phyloP scores from a whole-genome alignment of 2,888 invertebrate genomes.

The Diarsia brunnea region DNA sequence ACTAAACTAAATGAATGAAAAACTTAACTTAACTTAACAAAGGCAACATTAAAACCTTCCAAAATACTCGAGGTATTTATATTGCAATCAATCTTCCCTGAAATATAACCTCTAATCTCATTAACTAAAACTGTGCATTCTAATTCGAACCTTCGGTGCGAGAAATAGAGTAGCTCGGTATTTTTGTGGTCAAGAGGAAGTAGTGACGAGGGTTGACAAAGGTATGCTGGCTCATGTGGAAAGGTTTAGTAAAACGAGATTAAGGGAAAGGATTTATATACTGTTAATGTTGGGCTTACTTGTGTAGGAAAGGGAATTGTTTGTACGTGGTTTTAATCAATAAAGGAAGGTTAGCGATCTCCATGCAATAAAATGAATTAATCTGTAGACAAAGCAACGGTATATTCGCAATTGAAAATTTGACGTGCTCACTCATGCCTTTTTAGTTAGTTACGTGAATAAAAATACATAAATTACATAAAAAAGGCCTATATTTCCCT shows the following conservation, averaged over 20 bases:
- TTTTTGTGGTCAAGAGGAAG: slow-evolving; percentile 37
- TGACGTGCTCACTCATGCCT: too few relatives aligned
- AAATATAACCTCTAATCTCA: slow-evolving; percentile 10
- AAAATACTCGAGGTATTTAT: background rate
- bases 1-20: background rate
- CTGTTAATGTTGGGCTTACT: slow-evolving; percentile 18
- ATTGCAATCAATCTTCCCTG: slow-evolving; percentile 14
- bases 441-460: too few relatives aligned
- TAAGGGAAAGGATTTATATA: slow-evolving; percentile 47
- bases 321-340: background rate
- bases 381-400: background rate
- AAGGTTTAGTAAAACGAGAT: slow-evolving; percentile 38
- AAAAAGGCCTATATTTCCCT: too few relatives aligned
- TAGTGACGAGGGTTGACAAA: slow-evolving; percentile 52
- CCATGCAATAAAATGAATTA: too few relatives aligned
- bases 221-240: slow-evolving; percentile 40
- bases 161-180: slow-evolving; percentile 16
- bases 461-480: too few relatives aligned
- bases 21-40: background rate
- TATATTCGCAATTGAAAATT: too few relatives aligned
- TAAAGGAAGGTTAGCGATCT: background rate
- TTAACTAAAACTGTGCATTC: slow-evolving; percentile 21
- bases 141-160: slow-evolving; percentile 11
- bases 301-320: background rate
- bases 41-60: background rate